phyloP scores from a whole-genome alignment of 2,797 vertebrate genomes.

The Sebastes steindachneri region DNA sequence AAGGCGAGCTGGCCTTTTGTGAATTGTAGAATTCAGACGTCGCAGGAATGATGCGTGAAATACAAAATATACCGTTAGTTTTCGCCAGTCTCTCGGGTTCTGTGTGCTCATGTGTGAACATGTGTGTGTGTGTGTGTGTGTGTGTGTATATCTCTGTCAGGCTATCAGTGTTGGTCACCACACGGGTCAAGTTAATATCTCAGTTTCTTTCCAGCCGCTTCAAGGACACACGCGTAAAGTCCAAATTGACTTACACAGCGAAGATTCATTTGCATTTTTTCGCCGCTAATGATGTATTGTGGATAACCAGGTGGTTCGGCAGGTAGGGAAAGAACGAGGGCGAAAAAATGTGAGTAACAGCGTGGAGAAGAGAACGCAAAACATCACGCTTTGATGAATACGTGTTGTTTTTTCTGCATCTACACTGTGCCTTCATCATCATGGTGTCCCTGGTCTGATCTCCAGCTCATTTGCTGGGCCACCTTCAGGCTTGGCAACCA shows the following conservation, averaged over 20 bases:
- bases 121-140: neutral
- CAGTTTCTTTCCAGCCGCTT: neutral
- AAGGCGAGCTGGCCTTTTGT: conserved; percentile 21
- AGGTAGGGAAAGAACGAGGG: conserved; percentile 12
- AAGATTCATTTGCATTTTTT: conserved; percentile 48
- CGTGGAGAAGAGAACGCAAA: neutral
- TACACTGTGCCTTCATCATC: conserved; percentile 41
- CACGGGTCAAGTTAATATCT: neutral
- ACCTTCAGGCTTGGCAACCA: conserved; percentile 53
- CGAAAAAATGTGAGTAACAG: neutral
- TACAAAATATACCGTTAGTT: conserved; percentile 21
- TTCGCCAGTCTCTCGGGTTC: neutral
- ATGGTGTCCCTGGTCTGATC: conserved; percentile 60
- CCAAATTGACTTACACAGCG: neutral
- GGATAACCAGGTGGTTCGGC: conserved; percentile 10
- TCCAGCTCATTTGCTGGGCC: conserved; percentile 67
- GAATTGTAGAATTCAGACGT: conserved; percentile 27
- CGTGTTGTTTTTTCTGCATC: conserved; percentile 25
- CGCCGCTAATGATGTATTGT: conserved; percentile 59
- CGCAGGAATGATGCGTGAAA: conserved; percentile 30
- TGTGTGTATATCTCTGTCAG: neutral
- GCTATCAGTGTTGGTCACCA: neutral
- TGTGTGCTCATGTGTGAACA: neutral
- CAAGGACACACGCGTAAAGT: neutral
- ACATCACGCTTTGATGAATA: conserved; percentile 41